phyloP scores from a whole-genome alignment of 92 coral and sea anemone genomes.

The Metridium senile region DNA sequence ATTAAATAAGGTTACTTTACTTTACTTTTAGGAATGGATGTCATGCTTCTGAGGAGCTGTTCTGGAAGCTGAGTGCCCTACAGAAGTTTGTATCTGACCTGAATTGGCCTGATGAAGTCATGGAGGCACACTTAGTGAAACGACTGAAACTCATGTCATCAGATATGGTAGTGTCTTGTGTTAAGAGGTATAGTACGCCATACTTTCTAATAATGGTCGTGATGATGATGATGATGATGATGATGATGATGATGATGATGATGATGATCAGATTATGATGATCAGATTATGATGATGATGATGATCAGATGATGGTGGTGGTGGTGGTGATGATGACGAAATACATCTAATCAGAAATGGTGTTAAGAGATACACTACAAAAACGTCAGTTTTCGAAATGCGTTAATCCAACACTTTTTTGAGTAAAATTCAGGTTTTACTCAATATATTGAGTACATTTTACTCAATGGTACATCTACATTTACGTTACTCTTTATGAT shows the following conservation, averaged over 20 bases:
- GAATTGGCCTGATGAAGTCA: slow-evolving; percentile 95
- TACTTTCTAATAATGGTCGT: not conserved
- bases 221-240: not conserved
- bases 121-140: slow-evolving; percentile 84
- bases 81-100: slow-evolving; percentile 92
- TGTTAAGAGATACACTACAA: too few relatives aligned
- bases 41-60: slow-evolving; percentile 87
- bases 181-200: slow-evolving; percentile 66
- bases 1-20: not conserved
- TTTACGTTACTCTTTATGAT: too few relatives aligned
- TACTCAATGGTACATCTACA: too few relatives aligned
- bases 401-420: too few relatives aligned
- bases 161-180: slow-evolving; percentile 96
- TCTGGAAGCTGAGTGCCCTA: slow-evolving; percentile 87
- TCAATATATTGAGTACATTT: too few relatives aligned
- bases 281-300: not conserved
- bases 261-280: not conserved
- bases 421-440: too few relatives aligned
- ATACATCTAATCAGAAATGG: too few relatives aligned
- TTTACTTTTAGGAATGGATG: slow-evolving; percentile 74
- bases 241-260: not conserved
- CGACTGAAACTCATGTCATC: slow-evolving; percentile 93
- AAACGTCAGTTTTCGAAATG: too few relatives aligned
- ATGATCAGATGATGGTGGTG: not conserved
- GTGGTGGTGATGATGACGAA: not conserved